Evolutionary conservation across 2,888 invertebrate species (phyloP), one percentile per base, ranked within the genome.

Genomic region (Entomobrya proxima): DNA sequence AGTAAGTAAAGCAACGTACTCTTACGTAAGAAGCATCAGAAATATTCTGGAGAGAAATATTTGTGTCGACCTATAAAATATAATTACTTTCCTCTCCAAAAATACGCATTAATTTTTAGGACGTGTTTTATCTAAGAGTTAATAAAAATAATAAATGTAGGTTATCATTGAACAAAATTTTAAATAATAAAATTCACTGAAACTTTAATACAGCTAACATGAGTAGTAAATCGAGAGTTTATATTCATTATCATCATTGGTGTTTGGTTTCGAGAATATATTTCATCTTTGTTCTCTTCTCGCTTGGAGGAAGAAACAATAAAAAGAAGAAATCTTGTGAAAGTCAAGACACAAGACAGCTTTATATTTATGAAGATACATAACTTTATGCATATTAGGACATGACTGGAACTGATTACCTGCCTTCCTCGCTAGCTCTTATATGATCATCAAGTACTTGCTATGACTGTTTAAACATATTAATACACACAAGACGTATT

Each of bases 341-440:
- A 83, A 75, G 75, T 76, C 75, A 75, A 76, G 76, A 47, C 37
- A 61, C 52, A 30, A 83, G 75, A 83, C 75, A 35, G 40, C 64
- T 77, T 84, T 77, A 72, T 84, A 76, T 77, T 84, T 84, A 84
- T 84, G 77, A 84, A 84, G 84, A 84, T 72, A 84, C 84, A 84
- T 84, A 84, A 84, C 84, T 84, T 84, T 72, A 84, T 77, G 84
- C 84, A 77, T 84, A 84, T 84, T 84, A 84, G 84, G 77, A 67
- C 84, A 55, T 77, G 77, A 77, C 77, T 84, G 77, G 76, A 77
- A 84, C 84, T 69, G 77, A 44, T 84, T 84, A 72, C 58, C 64
- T 84, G 35, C 84, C 77, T 77, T 72, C 84, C 72, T 77, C 77
- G n/a, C 67, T 52, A 79, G 64, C 24, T 44, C 44, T 52, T 69